Evolutionary conservation across 2,113 vertebrate species (phyloP).

Genomic region (Taxidea taxus): DNA sequence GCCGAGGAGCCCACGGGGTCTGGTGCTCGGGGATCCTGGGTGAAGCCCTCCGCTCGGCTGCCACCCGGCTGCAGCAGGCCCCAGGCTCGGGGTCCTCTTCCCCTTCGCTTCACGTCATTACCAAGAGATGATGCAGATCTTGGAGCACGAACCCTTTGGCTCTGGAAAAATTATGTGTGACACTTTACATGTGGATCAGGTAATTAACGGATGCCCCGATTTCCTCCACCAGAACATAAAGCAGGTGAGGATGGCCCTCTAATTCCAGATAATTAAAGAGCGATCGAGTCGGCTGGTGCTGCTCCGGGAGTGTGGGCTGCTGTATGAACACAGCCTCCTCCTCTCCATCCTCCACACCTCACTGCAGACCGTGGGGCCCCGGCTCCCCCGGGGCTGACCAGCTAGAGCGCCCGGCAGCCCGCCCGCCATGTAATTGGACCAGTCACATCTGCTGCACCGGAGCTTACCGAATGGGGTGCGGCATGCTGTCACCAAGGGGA

Average conservation of each 20-base stretch:
- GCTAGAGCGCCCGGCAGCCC: not conserved
- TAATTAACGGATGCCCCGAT: conserved; percentile 82
- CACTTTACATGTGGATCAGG: conserved; percentile 82
- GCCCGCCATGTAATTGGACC: not conserved
- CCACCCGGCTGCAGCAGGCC: not conserved
- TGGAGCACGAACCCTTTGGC: not conserved
- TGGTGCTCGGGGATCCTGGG: rapidly evolving
- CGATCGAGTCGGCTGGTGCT: conserved; percentile 8
- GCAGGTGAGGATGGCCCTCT: conserved; percentile 70
- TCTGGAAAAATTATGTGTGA: conserved; percentile 74
- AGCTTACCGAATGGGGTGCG: rapidly evolving
- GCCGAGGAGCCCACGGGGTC: rapidly evolving
- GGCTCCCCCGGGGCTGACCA: not conserved
- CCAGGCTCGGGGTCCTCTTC: not conserved
- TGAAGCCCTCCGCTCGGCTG: rapidly evolving
- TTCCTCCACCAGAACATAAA: conserved; percentile 75
- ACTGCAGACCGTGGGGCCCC: not conserved
- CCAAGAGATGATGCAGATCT: not conserved
- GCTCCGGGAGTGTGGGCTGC: conserved; percentile 59
- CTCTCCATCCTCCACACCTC: conserved; percentile 68
- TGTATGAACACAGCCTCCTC: not conserved
- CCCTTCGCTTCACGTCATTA: not conserved
- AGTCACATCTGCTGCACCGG: not conserved
- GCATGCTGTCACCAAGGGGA: not conserved
- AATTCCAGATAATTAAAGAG: conserved; percentile 85